phyloP scores from a whole-genome alignment of 2,888 invertebrate species.

The Coenonympha glycerion region DNA sequence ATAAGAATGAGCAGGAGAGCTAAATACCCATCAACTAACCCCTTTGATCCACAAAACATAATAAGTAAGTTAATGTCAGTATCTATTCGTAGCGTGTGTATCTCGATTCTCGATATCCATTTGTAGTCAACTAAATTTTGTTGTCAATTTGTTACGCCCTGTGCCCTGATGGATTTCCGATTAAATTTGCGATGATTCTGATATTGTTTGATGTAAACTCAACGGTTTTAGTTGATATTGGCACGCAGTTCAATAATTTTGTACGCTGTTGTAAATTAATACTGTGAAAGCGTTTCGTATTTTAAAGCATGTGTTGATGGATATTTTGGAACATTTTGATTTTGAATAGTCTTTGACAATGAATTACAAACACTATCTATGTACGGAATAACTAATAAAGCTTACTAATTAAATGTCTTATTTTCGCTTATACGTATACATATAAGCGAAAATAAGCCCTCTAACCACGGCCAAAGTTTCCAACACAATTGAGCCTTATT shows the following conservation, averaged over 20 bases:
- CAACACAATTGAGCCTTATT: too few relatives aligned
- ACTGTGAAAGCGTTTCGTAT: background rate
- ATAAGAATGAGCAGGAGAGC: too few relatives aligned
- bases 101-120: conserved; percentile 3
- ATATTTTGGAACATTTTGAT: background rate
- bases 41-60: too few relatives aligned
- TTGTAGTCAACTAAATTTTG: conserved; percentile 12
- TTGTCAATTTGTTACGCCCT: conserved; percentile 16
- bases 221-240: conserved; percentile 11
- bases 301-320: background rate
- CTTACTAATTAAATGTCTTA: too few relatives aligned
- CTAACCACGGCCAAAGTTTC: too few relatives aligned
- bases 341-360: too few relatives aligned
- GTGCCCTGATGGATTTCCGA: conserved; percentile 8
- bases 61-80: too few relatives aligned
- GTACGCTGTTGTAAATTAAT: background rate
- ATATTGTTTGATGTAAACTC: conserved; percentile 13
- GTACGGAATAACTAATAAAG: too few relatives aligned
- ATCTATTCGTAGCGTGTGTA: background rate
- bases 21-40: too few relatives aligned
- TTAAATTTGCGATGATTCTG: conserved; percentile 13
- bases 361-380: too few relatives aligned
- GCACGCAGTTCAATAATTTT: background rate
- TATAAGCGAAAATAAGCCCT: too few relatives aligned
- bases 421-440: too few relatives aligned